Conservation (phyloP, 2,888 invertebrate species). For the Girardia tigrina region DNA sequence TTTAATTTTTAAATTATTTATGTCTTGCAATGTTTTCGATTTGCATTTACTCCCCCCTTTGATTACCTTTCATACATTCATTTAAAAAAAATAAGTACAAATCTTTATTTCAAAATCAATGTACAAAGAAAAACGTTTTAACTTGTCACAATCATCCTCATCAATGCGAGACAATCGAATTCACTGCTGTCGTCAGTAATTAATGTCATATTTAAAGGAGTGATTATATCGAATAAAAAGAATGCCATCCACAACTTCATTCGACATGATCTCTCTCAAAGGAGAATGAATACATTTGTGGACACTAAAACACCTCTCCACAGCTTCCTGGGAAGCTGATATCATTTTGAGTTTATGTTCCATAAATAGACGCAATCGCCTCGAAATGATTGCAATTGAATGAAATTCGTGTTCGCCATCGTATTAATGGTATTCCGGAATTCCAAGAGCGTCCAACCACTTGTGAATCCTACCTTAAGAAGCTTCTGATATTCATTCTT, state of each 20-base stretch:
- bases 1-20: no score
- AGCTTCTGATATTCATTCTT: background rate
- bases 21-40: no score
- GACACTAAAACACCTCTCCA: background rate
- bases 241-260: background rate
- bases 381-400: background rate
- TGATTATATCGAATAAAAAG: background rate
- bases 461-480: background rate
- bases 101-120: no score
- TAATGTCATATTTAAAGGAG: no score
- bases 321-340: background rate
- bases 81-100: no score
- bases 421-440: background rate
- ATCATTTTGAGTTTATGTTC: background rate
- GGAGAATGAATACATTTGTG: background rate
- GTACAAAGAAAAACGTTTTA: no score
- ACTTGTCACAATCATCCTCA: no score
- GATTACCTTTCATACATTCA: no score
- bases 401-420: background rate
- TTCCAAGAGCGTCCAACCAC: background rate
- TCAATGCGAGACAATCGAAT: no score
- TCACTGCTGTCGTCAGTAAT: no score
- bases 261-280: background rate
- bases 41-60: no score
- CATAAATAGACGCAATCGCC: background rate